Evolutionary conservation across 1,140 invertebrate species (phyloP).

Genomic region (Dreissena rostriformis): DNA sequence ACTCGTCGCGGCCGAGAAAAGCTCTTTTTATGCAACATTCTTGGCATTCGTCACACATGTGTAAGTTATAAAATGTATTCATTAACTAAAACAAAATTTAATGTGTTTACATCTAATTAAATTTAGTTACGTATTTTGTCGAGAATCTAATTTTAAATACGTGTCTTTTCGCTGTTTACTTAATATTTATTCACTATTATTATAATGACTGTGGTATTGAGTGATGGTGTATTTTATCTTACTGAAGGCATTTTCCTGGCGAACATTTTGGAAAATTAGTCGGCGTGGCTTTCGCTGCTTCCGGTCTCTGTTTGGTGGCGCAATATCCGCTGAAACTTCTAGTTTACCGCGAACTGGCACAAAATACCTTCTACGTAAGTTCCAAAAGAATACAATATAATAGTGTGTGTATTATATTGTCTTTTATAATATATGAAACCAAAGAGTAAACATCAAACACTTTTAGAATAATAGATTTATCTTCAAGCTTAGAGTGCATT

Average conservation of each 20-base stretch:
- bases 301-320: conserved; percentile 1
- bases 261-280: conserved; percentile 47
- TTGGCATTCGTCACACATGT: conserved; percentile 48
- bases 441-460: background rate
- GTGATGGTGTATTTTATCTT: background rate
- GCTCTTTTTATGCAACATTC: conserved; percentile 27
- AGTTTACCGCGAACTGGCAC: background rate
- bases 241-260: conserved; percentile 43
- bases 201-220: background rate
- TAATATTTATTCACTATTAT: background rate
- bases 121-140: too few species aligned
- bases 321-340: conserved; percentile 41
- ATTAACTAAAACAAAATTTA: too few species aligned
- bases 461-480: background rate
- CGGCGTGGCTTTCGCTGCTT: conserved; percentile 9
- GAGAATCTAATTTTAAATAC: too few species aligned
- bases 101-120: too few species aligned
- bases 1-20: conserved; percentile 32
- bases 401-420: background rate
- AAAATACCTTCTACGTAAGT: conserved; percentile 38
- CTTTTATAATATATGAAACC: background rate
- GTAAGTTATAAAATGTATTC: too few species aligned
- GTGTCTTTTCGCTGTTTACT: too few species aligned
- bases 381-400: background rate
- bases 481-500: background rate